Evolutionary conservation across 2,113 vertebrate genomes (phyloP), one percentile per base, ranked within the genome.

Genomic region (Eulemur macaco): DNA sequence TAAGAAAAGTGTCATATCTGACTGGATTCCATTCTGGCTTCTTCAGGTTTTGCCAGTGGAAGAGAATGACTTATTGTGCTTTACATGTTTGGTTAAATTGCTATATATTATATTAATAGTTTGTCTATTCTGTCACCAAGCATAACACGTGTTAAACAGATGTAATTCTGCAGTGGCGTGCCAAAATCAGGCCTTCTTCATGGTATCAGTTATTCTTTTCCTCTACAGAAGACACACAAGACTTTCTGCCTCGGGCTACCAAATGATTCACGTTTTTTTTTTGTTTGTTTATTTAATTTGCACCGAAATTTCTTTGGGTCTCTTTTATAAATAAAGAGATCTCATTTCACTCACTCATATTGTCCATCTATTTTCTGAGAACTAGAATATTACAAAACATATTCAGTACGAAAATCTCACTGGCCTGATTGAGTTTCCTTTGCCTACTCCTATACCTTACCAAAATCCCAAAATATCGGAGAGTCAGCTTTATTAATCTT

Each of bases 81-180:
- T 73, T 60, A 34, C 12, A 39, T 81, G 12, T 96, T 97, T 95
- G 63, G 52, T 89, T 73, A 68, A 94, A 82, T 74, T 18, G 27
- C 27, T 95, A 7, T n/a, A 11, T 58, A 94, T 97, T 94, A 71
- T 20, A 20, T 21, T 56, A 21, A 56, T 56, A 90, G 58, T 37
- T 92, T 96, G 63, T 92, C 95, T 89, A 34, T 86, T 96, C 89
- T 97, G 93, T 98, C 86, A 82, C 45, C 54, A 96, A 96, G 96
- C 29, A 94, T 86, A 93, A 95, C 86, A 10, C 74, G 96, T 87
- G 81, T 66, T 82, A 76, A 97, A 63, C 92, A 97, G 97, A 96
- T 96, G 94, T 77, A 12, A 91, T 89, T 97, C 96, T 82, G 23
- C 17, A 68, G 25, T 63, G 73, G 52, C 60, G 21, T 86, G 52